These are phyloP conservation scores for Reticulitermes speratus DNA, from an alignment of 1,140 invertebrate genomes.

Conservation along the genomic window DNA sequence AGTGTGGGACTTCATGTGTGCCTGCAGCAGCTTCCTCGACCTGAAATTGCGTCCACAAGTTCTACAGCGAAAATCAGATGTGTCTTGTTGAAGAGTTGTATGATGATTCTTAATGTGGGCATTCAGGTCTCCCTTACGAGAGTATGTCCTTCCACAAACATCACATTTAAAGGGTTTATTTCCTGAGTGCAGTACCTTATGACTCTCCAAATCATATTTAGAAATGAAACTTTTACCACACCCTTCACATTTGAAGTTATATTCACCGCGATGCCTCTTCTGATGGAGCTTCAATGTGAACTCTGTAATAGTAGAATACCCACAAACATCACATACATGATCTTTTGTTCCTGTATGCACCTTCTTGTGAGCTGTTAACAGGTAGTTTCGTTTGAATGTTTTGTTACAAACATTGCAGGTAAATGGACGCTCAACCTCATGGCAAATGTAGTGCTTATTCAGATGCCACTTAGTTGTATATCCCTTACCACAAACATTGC, in stretches of 20 bases:
- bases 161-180: constrained; percentile 43
- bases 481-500: constrained; percentile 50
- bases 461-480: constrained; percentile 43
- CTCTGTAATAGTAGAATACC: constrained; percentile 39
- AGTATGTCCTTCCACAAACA: constrained; percentile 54
- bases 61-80: neutral
- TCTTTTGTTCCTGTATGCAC: constrained; percentile 48
- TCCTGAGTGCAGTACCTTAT: constrained; percentile 41
- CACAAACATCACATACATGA: constrained; percentile 43
- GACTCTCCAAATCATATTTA: constrained; percentile 39
- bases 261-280: constrained; percentile 45
- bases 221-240: constrained; percentile 32
- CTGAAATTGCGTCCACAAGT: neutral
- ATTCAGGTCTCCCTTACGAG: constrained; percentile 49
- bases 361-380: neutral
- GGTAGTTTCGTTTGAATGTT: constrained; percentile 52
- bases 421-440: neutral
- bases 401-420: constrained; percentile 53
- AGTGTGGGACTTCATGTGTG: constrained; percentile 2
- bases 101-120: constrained; percentile 44
- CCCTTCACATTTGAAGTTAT: constrained; percentile 35
- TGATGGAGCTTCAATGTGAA: constrained; percentile 43
- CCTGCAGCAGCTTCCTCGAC: neutral
- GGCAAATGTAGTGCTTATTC: constrained; percentile 55
- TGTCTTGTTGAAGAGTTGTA: constrained; percentile 29